Evolutionary conservation across 2,797 vertebrate genomes (phyloP).

Genomic region (Myiothlypis chrysogaster): DNA sequence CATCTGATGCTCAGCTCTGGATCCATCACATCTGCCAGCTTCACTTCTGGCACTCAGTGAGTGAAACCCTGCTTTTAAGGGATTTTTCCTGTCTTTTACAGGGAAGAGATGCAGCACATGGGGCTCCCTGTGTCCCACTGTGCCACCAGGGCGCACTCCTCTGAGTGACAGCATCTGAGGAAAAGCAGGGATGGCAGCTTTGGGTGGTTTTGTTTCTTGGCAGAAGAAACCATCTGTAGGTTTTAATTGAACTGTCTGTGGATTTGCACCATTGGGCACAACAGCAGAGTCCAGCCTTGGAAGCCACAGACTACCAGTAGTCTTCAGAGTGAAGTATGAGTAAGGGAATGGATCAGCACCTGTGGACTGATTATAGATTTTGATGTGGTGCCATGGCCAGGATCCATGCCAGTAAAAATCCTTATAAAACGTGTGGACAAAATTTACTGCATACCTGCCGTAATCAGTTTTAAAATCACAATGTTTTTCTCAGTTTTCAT

Average conservation of each 20-base stretch:
- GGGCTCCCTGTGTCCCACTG: background rate
- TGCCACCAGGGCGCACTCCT: background rate
- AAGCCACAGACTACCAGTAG: background rate
- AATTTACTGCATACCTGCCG: background rate
- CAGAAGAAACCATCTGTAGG: background rate
- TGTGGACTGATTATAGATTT: conserved; percentile 4
- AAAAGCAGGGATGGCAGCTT: background rate
- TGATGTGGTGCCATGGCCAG: conserved; percentile 3
- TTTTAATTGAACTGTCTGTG: conserved; percentile 2
- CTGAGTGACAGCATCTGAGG: background rate
- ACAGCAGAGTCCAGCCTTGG: background rate
- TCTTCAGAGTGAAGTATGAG: background rate
- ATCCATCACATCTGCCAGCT: background rate
- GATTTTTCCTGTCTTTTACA: background rate
- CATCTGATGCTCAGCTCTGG: background rate
- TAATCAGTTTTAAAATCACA: conserved; percentile 31
- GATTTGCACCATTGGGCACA: background rate
- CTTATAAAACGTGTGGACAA: conserved; percentile 36
- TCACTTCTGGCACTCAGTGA: background rate
- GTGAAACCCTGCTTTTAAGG: background rate
- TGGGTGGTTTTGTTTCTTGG: background rate
- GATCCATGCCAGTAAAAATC: background rate
- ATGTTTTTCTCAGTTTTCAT: background rate
- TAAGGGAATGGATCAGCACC: background rate
- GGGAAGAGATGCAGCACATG: background rate